These are phyloP conservation scores for Cotesia typhae DNA, from an alignment of 1,140 invertebrate species.

Conservation along the genomic window DNA sequence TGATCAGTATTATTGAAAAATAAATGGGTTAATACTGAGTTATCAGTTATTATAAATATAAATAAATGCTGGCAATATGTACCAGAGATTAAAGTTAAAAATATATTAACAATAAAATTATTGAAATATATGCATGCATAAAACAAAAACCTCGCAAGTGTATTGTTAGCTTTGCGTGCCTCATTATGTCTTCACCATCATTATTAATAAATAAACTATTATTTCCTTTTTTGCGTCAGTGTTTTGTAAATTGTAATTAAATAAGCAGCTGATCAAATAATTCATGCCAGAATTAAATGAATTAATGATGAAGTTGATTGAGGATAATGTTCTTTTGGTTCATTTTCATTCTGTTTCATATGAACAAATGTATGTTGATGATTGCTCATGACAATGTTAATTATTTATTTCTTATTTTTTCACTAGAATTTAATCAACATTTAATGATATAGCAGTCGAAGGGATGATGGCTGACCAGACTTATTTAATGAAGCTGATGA, in stretches of 20 bases:
- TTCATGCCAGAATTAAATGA: constrained; percentile 3
- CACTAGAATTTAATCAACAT: constrained; percentile 10
- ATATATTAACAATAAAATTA: background rate
- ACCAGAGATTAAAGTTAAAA: too few species aligned
- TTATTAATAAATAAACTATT: background rate
- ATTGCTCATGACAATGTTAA: background rate
- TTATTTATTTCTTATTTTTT: constrained; percentile 10
- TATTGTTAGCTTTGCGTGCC: constrained; percentile 58
- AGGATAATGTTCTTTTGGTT: constrained; percentile 1
- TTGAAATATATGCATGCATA: constrained; percentile 49
- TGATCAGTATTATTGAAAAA: too few species aligned
- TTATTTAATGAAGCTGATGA: constrained; percentile 29
- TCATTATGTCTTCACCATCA: constrained; percentile 40
- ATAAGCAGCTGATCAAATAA: constrained; percentile 23
- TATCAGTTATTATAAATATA: too few species aligned
- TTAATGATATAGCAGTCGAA: constrained; percentile 15
- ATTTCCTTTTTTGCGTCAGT: background rate
- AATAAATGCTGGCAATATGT: constrained; percentile 1
- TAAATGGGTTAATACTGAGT: too few species aligned
- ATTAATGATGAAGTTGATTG: background rate
- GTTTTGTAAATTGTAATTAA: constrained; percentile 1
- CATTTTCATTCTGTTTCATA: constrained; percentile 15
- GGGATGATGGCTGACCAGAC: constrained; percentile 31
- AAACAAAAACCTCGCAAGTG: constrained; percentile 62
- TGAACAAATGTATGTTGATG: background rate